Evolutionary conservation across 64 coral and sea anemone species (phyloP), one percentile per base, ranked within the genome.

Genomic region (Astreopora myriophthalma): DNA sequence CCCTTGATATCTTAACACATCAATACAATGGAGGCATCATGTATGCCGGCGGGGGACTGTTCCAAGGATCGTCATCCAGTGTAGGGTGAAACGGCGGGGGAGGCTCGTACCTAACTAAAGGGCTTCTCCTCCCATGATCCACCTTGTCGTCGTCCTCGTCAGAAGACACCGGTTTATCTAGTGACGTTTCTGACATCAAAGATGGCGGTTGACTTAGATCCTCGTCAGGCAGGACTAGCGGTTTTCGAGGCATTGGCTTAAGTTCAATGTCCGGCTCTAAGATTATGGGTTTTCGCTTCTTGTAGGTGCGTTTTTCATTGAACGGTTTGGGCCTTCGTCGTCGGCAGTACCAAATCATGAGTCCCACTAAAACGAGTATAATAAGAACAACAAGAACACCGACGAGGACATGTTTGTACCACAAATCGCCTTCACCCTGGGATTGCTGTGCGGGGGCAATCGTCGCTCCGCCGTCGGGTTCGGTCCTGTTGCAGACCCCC

Each of bases 281-380:
- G 31, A 97, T 81, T 8, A 97, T 97, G 12, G 95, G 95, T 90
- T 97, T 97, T 9, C 95, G 79, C 29, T 91, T 97, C 55, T 74
- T 97, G 39, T 87, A 97, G 3, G 95, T 94, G 48, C 74, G 60
- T 78, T 91, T 93, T 25, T 97, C 95, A 8, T 74, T 82, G 16
- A 76, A 89, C 52, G 95, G 55, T 19, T 88, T 92, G 35, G 89
- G 89, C 32, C 91, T 84, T 71, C 95, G 95, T 24, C 92, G 71
- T 37, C 91, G 74, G 30, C 87, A 73, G 13, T 86, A 33, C 61
- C 80, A 90, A 17, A 85, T 4, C 55, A 96, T 55, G 14, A 97
- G 62, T 8, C 77, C 63, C 28, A 89, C 27, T 8, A 92, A 24
- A 1, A 60, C 95, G 23, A 97, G 17, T 35, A 97, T 68, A 23